phyloP scores from a whole-genome alignment of 2,888 invertebrate species.

The Nudaria mundana region DNA sequence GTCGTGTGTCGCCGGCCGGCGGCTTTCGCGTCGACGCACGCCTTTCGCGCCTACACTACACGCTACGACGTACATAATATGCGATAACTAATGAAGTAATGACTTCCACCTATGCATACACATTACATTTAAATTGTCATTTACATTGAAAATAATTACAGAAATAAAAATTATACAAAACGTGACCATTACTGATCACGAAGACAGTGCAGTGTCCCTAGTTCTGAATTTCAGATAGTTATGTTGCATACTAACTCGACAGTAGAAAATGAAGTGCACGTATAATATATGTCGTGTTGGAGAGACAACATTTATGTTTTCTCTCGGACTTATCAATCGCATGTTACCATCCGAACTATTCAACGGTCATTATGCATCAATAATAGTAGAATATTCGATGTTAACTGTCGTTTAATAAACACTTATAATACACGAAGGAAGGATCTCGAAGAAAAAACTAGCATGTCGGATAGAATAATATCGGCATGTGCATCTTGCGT shows the following conservation, averaged over 20 bases:
- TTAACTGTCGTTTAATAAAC: constrained; percentile 46
- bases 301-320: constrained; percentile 53
- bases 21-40: constrained; percentile 60
- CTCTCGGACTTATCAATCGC: constrained; percentile 58
- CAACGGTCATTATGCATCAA: constrained; percentile 69
- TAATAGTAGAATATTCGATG: constrained; percentile 55
- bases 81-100: constrained; percentile 14
- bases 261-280: constrained; percentile 30
- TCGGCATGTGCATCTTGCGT: constrained; percentile 45
- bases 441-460: constrained; percentile 45
- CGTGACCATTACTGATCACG: constrained; percentile 23
- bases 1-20: constrained; percentile 47
- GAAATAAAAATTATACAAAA: constrained; percentile 20
- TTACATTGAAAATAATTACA: constrained; percentile 16
- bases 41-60: constrained; percentile 15
- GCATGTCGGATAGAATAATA: constrained; percentile 29
- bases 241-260: constrained; percentile 27
- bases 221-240: constrained; percentile 30
- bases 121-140: constrained; percentile 10
- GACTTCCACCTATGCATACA: constrained; percentile 3
- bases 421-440: constrained; percentile 39
- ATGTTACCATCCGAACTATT: constrained; percentile 73
- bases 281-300: constrained; percentile 48
- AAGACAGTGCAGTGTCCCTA: constrained; percentile 15
- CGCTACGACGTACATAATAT: constrained; percentile 17